phyloP scores from a whole-genome alignment of 1,140 invertebrate genomes.

The Sitobion miscanthi region DNA sequence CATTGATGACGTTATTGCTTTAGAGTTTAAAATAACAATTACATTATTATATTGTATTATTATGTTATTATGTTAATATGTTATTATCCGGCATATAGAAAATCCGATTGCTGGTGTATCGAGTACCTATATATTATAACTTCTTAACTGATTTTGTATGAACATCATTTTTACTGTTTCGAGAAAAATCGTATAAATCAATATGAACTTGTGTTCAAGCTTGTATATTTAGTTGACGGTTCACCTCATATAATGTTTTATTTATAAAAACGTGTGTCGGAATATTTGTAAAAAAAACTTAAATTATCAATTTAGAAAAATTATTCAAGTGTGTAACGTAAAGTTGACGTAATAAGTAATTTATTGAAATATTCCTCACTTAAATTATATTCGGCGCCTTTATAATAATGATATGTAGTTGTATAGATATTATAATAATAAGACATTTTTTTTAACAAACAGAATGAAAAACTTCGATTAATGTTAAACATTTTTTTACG shows the following conservation, averaged over 20 bases:
- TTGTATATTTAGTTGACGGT: not conserved
- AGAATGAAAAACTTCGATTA: not conserved
- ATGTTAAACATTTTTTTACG: not conserved
- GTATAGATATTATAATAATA: not conserved
- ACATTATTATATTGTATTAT: not conserved
- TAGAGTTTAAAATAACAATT: not conserved
- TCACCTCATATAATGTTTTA: not conserved
- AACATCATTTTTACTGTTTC: not conserved
- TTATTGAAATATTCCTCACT: constrained; percentile 8
- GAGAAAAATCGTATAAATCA: not conserved
- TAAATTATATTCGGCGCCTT: not conserved
- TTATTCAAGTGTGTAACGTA: not conserved
- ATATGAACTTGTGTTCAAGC: not conserved
- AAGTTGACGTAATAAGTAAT: not conserved
- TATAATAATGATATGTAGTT: not conserved
- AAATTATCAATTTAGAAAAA: not conserved
- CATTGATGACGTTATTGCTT: not conserved
- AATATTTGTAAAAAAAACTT: not conserved
- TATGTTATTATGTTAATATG: not conserved
- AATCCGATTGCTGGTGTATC: not conserved
- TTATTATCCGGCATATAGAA: not conserved
- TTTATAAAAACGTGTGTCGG: constrained; percentile 8
- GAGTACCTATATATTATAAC: not conserved
- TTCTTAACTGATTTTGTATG: not conserved
- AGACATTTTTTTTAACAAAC: not conserved